These are phyloP conservation scores for Heliopora coerulea DNA, from an alignment of 92 coral and sea anemone species.

Conservation along the genomic window DNA sequence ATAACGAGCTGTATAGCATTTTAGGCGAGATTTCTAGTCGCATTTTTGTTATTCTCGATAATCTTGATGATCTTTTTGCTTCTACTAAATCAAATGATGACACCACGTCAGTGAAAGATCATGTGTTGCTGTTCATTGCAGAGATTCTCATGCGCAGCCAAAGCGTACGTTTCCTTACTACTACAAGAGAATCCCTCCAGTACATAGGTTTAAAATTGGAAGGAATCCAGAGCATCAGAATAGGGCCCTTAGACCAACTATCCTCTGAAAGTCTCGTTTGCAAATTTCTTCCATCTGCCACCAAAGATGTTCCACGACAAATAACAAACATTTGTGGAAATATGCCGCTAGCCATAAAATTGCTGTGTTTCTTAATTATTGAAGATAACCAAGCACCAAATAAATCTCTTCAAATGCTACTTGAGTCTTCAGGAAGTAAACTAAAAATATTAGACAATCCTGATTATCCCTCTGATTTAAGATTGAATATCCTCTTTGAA, in stretches of 20 bases:
- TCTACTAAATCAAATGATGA: not conserved
- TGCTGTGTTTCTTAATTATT: slow-evolving; percentile 24
- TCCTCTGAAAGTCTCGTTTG: slow-evolving; percentile 9
- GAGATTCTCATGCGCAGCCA: slow-evolving; percentile 20
- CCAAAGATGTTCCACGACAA: not conserved
- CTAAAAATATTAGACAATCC: slow-evolving; percentile 38
- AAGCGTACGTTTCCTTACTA: slow-evolving; percentile 9
- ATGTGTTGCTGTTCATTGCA: slow-evolving; percentile 4
- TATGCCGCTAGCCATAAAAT: slow-evolving; percentile 44
- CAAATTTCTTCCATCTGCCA: slow-evolving; percentile 9
- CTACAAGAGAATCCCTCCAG: slow-evolving; percentile 46
- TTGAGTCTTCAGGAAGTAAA: not conserved
- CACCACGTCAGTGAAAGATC: slow-evolving; percentile 17
- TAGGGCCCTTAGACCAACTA: slow-evolving; percentile 25
- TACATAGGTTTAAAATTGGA: slow-evolving; percentile 8
- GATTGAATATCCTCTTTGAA: slow-evolving; percentile 39
- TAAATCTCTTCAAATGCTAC: slow-evolving; percentile 17
- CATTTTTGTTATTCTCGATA: slow-evolving; percentile 35
- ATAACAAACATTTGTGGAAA: slow-evolving; percentile 34
- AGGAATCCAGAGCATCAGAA: slow-evolving; percentile 17
- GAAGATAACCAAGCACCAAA: slow-evolving; percentile 16
- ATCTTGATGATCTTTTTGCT: slow-evolving; percentile 44
- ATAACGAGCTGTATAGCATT: slow-evolving; percentile 26
- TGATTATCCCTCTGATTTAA: slow-evolving; percentile 15
- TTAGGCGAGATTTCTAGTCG: not conserved